phyloP scores from a whole-genome alignment of 2,888 invertebrate genomes.

The Eupithecia pulchellata region DNA sequence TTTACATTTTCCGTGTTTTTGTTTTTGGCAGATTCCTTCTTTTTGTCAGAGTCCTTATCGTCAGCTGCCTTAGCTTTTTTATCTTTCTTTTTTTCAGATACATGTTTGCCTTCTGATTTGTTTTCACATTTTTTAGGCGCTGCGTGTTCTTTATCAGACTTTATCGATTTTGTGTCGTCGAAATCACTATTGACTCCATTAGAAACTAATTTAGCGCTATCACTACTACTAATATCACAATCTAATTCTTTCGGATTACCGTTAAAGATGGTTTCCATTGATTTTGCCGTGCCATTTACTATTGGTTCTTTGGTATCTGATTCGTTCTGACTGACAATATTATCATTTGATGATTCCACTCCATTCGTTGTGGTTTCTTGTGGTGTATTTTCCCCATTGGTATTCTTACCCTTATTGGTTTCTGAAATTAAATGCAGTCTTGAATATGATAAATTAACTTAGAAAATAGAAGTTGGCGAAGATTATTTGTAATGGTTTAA shows the following conservation, averaged over 20 bases:
- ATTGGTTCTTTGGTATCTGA: constrained; percentile 80
- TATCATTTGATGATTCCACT: constrained; percentile 65
- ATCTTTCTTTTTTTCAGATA: constrained; percentile 71
- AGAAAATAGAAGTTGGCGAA: not conserved
- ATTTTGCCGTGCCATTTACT: constrained; percentile 73
- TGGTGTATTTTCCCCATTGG: constrained; percentile 65
- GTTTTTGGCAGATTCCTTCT: constrained; percentile 59
- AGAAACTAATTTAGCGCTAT: constrained; percentile 81
- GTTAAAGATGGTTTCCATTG: constrained; percentile 67
- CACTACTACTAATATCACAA: constrained; percentile 84
- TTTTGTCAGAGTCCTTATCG: constrained; percentile 67
- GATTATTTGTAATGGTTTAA: not conserved
- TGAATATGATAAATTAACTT: not conserved
- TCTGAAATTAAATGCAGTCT: constrained; percentile 58
- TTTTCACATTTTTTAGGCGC: constrained; percentile 56
- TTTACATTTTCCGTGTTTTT: constrained; percentile 60
- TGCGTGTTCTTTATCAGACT: constrained; percentile 69
- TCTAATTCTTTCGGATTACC: constrained; percentile 76
- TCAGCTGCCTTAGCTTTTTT: constrained; percentile 66
- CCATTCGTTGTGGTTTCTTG: constrained; percentile 62
- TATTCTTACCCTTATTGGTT: constrained; percentile 63
- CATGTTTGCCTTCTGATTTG: constrained; percentile 63
- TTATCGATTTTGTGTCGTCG: constrained; percentile 73
- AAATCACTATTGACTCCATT: constrained; percentile 79
- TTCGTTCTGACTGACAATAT: constrained; percentile 64